phyloP scores from a whole-genome alignment of 2,888 invertebrate species.

The Oscheius myriophilus region DNA sequence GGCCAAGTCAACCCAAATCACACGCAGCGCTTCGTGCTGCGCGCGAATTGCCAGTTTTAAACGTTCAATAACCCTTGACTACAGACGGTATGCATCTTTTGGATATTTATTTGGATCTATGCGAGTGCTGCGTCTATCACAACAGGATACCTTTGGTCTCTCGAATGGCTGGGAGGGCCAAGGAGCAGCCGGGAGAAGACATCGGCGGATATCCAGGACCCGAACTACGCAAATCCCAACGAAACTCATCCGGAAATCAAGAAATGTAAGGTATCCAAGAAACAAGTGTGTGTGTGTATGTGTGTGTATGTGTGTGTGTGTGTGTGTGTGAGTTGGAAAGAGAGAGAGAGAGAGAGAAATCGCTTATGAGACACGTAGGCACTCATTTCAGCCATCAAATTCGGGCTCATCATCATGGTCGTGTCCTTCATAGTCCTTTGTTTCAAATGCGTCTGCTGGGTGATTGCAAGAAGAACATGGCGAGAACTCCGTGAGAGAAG shows the following conservation, averaged over 20 bases:
- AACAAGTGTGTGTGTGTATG: background rate
- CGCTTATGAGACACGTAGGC: no score
- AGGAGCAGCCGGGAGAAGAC: conserved; percentile 39
- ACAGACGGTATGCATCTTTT: conserved; percentile 48
- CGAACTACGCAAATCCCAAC: conserved; percentile 48
- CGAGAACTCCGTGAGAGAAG: conserved; percentile 31
- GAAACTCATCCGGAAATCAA: conserved; percentile 52
- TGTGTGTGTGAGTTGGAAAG: no score
- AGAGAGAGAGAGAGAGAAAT: no score
- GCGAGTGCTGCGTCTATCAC: conserved; percentile 46
- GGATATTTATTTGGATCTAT: conserved; percentile 53
- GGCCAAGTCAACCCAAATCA: no score
- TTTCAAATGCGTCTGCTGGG: conserved; percentile 42
- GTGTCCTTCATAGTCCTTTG: conserved; percentile 42
- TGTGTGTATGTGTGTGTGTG: conserved; percentile 26
- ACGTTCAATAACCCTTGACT: background rate
- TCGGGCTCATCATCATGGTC: conserved; percentile 41
- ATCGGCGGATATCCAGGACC: conserved; percentile 36
- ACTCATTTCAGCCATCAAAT: conserved; percentile 48
- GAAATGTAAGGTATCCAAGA: conserved; percentile 45
- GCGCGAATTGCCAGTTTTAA: background rate
- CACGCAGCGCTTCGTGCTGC: background rate
- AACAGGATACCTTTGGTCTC: conserved; percentile 48
- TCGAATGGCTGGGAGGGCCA: conserved; percentile 54
- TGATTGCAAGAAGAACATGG: conserved; percentile 38